Evolutionary conservation across 2,797 vertebrate species (phyloP).

Genomic region (Paguma larvata): DNA sequence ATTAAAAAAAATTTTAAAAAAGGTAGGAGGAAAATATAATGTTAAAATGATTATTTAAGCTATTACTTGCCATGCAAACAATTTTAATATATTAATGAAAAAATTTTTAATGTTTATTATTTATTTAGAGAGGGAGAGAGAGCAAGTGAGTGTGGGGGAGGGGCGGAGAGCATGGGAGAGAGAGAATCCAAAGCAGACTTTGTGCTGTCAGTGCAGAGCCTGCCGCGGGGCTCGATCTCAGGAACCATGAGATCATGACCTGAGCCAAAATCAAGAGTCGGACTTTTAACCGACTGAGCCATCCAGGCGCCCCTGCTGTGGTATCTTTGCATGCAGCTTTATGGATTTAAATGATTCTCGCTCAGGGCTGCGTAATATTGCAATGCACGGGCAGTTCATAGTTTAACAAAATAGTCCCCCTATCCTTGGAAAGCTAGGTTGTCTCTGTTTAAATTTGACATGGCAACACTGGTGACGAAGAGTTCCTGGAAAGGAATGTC

Average conservation of each 20-base stretch:
- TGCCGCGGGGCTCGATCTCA: no score
- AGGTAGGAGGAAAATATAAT: background rate
- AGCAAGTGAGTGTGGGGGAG: no score
- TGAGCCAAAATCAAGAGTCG: no score
- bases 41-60: constrained; percentile 3
- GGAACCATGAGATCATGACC: no score
- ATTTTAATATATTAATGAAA: background rate
- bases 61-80: background rate
- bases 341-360: background rate
- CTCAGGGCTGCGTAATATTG: background rate
- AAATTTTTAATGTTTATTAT: background rate
- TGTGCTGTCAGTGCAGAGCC: no score
- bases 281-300: no score
- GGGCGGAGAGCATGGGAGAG: no score
- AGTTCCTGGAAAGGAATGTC: background rate
- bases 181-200: no score
- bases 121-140: no score
- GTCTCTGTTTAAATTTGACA: background rate
- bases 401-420: background rate
- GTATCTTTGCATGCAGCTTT: background rate
- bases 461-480: background rate
- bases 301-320: background rate
- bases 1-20: no score
- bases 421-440: background rate
- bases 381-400: background rate